Evolutionary conservation across 2,797 vertebrate genomes (phyloP), one percentile per base, ranked within the genome.

Genomic region (Schizopygopsis malacanthus): DNA sequence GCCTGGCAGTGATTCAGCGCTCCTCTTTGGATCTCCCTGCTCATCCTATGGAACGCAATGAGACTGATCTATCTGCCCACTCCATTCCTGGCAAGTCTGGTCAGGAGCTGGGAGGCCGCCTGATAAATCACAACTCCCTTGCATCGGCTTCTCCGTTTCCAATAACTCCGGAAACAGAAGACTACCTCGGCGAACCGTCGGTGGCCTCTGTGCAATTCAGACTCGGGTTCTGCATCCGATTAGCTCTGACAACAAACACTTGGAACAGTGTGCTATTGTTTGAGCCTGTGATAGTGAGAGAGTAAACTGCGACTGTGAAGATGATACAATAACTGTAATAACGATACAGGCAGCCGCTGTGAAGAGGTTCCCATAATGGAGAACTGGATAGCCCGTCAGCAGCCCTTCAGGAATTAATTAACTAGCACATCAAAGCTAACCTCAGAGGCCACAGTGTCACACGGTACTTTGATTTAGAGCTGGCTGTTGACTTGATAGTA

Each of bases 1-100:
- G 95, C 93, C 92, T 96, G 96, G 96, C 96, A 91, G 79, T n/a
- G 83, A 89, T 91, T 95, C 95, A 94, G 92, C 88, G 65, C 84
- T 89, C 92, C 93, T 93, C 90, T 93, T 95, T 88, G 90, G 91
- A 90, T 91, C 92, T 91, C 93, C 91, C 89, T 88, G 90, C 90
- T 89, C 90, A 87, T 93, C 91, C 78, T 91, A 92, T 89, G 89
- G 91, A 92, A 89, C 71, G 61, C 89, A 88, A 87, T 85, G 88
- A 91, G 88, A 88, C 65, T 52, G 79, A 92, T 88, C 85, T 87
- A 81, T 73, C 83, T 87, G 41, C 76, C 91, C 89, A 88, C 71
- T 90, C 86, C 88, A 86, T 86, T 71, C 84, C 90, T 92, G 90
- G 89, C 83, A 85, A 81, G 86, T 83, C n/a, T 59, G 70, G 90